Conservation (phyloP, 2,113 vertebrate species). For the Eulemur macaco region DNA sequence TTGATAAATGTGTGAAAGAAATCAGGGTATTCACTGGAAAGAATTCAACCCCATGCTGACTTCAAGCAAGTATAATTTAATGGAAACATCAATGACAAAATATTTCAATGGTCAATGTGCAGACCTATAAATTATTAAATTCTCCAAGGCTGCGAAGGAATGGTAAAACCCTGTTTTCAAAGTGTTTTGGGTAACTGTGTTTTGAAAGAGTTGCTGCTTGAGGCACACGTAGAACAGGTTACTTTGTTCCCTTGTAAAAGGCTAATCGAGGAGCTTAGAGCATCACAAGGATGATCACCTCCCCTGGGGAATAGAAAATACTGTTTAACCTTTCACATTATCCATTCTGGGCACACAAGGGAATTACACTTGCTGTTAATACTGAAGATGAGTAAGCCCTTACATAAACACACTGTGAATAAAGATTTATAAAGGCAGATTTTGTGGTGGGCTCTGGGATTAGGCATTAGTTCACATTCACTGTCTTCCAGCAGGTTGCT, state of each 20-base stretch:
- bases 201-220: conserved; percentile 46
- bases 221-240: not conserved
- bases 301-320: not conserved
- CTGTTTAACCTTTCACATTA: conserved; percentile 18
- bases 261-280: conserved; percentile 40
- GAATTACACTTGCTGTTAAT: not conserved
- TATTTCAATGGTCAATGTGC: conserved; percentile 69
- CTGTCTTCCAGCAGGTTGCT: not conserved
- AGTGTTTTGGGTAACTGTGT: conserved; percentile 62
- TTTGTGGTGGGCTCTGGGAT: not conserved
- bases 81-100: conserved; percentile 76
- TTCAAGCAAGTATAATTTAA: conserved; percentile 71
- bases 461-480: not conserved
- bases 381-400: not conserved
- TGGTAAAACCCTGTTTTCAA: conserved; percentile 63
- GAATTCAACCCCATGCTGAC: conserved; percentile 66
- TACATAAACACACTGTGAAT: not conserved
- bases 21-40: conserved; percentile 42
- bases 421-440: not conserved
- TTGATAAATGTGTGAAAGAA: conserved; percentile 66
- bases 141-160: conserved; percentile 51
- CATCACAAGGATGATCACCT: not conserved
- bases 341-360: conserved; percentile 27
- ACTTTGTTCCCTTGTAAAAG: conserved; percentile 39
- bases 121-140: conserved; percentile 73